Conservation (phyloP, 2,888 invertebrate genomes). For the Clepsis dumicolana region DNA sequence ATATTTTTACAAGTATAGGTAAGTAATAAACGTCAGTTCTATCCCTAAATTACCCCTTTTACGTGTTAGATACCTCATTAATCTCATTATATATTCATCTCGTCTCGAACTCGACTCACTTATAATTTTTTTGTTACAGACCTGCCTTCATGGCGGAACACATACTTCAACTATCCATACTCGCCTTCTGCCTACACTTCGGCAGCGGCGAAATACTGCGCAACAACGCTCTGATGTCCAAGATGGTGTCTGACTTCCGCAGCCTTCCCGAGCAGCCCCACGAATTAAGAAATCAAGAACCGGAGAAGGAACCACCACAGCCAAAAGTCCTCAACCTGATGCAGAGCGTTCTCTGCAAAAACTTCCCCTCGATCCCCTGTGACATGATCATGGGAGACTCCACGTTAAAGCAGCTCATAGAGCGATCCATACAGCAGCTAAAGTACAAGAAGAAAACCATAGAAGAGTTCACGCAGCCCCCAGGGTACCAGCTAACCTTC, state of each 20-base stretch:
- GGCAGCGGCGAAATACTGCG: slow-evolving; percentile 64
- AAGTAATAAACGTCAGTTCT: no score
- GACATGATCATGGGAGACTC: slow-evolving; percentile 67
- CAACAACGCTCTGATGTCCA: slow-evolving; percentile 74
- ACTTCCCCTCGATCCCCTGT: slow-evolving; percentile 76
- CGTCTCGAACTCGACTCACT: no score
- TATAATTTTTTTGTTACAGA: slow-evolving; percentile 12
- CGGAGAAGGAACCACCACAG: slow-evolving; percentile 46
- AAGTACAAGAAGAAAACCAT: slow-evolving; percentile 63
- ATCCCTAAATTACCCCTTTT: no score
- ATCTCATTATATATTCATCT: no score
- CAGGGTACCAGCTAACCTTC: slow-evolving; percentile 57
- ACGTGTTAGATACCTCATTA: no score
- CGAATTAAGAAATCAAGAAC: slow-evolving; percentile 26
- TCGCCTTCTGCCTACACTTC: slow-evolving; percentile 11
- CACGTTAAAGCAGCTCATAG: slow-evolving; percentile 64
- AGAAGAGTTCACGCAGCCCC: slow-evolving; percentile 58
- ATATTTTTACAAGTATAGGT: no score
- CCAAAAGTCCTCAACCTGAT: slow-evolving; percentile 58
- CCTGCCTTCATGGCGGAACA: slow-evolving; percentile 12
- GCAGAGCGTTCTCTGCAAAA: slow-evolving; percentile 74
- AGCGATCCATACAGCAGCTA: slow-evolving; percentile 72
- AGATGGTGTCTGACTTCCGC: slow-evolving; percentile 76
- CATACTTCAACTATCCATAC: slow-evolving; percentile 10
- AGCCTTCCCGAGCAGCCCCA: slow-evolving; percentile 45